Percentiles rank a stretch among this genome's conserved stretches.
Conservation (phyloP, 2,888 invertebrate genomes). For the Drosophila meridiana region DNA sequence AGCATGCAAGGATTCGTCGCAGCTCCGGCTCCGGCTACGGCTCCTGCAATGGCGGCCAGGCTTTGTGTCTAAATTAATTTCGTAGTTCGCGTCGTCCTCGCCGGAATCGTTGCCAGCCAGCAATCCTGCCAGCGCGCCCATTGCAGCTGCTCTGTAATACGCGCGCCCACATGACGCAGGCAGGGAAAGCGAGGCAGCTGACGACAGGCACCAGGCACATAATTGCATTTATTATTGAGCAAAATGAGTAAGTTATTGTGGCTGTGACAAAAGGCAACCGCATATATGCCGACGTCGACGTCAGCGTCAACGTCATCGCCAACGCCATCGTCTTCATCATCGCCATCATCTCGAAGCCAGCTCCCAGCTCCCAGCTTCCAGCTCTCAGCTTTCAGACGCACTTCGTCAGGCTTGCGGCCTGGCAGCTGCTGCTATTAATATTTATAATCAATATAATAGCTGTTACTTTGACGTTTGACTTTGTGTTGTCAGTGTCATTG, state of each 20-base stretch:
- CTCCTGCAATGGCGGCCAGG: slow-evolving; percentile 38
- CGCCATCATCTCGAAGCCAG: slow-evolving; percentile 16
- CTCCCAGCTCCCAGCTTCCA: not conserved
- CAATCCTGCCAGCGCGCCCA: not conserved
- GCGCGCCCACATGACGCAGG: slow-evolving; percentile 39
- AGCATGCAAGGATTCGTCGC: slow-evolving; percentile 48
- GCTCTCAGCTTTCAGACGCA: slow-evolving; percentile 53
- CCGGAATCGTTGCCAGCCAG: slow-evolving; percentile 30
- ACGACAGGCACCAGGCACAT: slow-evolving; percentile 59
- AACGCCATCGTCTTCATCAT: slow-evolving; percentile 34
- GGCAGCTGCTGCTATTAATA: slow-evolving; percentile 65
- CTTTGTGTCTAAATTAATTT: slow-evolving; percentile 81
- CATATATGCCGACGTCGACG: slow-evolving; percentile 57
- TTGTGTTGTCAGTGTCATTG: slow-evolving; percentile 67
- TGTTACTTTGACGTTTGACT: slow-evolving; percentile 73
- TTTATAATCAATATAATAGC: slow-evolving; percentile 76
- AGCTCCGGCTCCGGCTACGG: slow-evolving; percentile 8
- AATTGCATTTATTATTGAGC: slow-evolving; percentile 83
- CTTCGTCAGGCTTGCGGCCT: slow-evolving; percentile 59
- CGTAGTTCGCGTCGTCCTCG: slow-evolving; percentile 57
- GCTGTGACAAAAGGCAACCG: slow-evolving; percentile 71
- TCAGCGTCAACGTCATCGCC: slow-evolving; percentile 15
- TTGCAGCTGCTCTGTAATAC: slow-evolving; percentile 10
- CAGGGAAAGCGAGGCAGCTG: slow-evolving; percentile 6
- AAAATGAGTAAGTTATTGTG: slow-evolving; percentile 81